Evolutionary conservation across 2,113 vertebrate genomes (phyloP).

Genomic region (Equus quagga): DNA sequence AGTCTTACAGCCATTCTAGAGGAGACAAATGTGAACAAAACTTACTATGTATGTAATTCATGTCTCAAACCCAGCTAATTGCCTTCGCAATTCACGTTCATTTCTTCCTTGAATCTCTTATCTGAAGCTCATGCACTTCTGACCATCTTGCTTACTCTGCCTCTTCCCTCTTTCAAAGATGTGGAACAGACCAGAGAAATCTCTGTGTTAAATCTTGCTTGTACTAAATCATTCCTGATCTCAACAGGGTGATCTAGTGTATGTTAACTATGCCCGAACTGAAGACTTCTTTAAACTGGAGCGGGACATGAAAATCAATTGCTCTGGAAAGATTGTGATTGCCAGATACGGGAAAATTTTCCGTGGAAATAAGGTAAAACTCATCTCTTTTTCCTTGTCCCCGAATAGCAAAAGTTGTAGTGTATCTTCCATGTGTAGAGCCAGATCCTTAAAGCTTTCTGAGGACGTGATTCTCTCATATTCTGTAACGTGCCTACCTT

Average conservation of each 20-base stretch:
- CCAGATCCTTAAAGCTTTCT: not conserved
- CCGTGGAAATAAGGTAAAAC: slow-evolving; percentile 96
- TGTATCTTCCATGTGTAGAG: not conserved
- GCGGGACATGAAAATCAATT: slow-evolving; percentile 91
- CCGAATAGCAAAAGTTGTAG: not conserved
- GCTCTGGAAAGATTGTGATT: slow-evolving; percentile 95
- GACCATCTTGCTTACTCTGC: accelerated
- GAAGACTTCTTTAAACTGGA: slow-evolving; percentile 94
- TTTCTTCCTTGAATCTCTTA: not conserved
- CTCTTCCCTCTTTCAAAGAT: not conserved
- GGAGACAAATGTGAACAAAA: not conserved
- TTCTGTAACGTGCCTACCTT: not conserved
- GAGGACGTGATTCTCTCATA: not conserved
- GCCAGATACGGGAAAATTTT: slow-evolving; percentile 98
- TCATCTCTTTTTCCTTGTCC: not conserved
- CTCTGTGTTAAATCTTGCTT: not conserved
- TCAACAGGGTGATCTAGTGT: slow-evolving; percentile 94
- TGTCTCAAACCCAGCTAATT: not conserved
- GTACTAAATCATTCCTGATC: not conserved
- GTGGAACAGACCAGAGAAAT: not conserved
- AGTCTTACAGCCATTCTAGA: not conserved
- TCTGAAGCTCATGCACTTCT: not conserved
- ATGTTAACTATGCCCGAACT: slow-evolving; percentile 96
- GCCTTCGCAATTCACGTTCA: not conserved
- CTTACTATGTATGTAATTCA: not conserved